A percentile compares a stretch with the other conserved stretches of the same genome.
Conservation (phyloP, 1,140 invertebrate genomes). For the Drosophila jambulina region DNA sequence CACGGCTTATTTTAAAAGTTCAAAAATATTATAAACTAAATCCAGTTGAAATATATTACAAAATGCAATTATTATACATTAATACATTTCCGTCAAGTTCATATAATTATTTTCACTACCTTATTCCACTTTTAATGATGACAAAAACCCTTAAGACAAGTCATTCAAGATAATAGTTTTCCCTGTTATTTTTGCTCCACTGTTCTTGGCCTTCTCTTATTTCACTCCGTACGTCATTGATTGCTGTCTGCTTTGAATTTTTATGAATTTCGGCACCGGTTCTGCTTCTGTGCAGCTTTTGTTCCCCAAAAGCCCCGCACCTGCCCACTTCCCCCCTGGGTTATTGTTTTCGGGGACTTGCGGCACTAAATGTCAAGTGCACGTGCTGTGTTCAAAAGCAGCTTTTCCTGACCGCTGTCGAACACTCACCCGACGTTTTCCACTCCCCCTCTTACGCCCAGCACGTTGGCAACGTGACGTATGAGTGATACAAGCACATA, state of each 20-base stretch:
- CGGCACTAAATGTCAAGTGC: constrained; percentile 80
- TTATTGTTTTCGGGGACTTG: constrained; percentile 58
- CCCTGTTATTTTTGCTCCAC: background rate
- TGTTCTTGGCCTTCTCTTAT: constrained; percentile 12
- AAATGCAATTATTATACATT: background rate
- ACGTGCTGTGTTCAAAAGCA: constrained; percentile 63
- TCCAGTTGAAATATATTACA: background rate
- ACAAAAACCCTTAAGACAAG: background rate
- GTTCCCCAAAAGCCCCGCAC: constrained; percentile 13
- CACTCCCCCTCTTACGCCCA: background rate
- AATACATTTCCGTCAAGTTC: background rate
- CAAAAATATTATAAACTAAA: background rate
- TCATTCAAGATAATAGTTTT: background rate
- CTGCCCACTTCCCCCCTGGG: constrained; percentile 14
- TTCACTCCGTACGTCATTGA: constrained; percentile 56
- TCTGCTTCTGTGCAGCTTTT: background rate
- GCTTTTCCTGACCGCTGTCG: constrained; percentile 41
- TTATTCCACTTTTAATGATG: background rate
- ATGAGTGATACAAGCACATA: constrained; percentile 69
- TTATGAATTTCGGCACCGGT: constrained; percentile 51
- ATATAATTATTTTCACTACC: background rate
- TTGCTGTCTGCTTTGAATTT: constrained; percentile 74
- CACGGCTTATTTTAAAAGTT: no score
- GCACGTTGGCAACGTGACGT: constrained; percentile 68
- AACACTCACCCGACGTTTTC: constrained; percentile 4